phyloP scores from a whole-genome alignment of 2,113 vertebrate genomes.

The Phrynosoma platyrhinos region DNA sequence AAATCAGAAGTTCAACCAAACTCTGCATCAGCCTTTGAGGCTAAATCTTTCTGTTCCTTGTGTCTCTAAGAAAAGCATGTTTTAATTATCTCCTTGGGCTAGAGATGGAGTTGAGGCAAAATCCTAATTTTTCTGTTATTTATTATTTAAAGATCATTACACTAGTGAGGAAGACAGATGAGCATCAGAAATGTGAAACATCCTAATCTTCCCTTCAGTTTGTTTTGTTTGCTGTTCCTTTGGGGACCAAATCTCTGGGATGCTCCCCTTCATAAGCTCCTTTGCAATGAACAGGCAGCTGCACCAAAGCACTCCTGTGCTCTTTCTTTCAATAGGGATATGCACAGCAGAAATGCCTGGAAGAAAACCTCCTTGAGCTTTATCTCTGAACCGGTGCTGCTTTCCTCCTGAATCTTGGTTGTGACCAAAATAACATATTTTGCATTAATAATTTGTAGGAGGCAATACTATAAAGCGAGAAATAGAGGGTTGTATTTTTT shows the following conservation, averaged over 20 bases:
- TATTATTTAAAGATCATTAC: constrained; percentile 31
- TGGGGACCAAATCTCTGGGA: not conserved
- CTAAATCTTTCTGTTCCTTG: constrained; percentile 43
- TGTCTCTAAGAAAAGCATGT: constrained; percentile 29
- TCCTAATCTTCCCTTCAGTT: not conserved
- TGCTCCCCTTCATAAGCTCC: not conserved
- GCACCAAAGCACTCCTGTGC: not conserved
- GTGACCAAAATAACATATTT: no score
- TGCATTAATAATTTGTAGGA: no score
- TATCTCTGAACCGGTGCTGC: not conserved
- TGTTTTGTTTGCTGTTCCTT: constrained; percentile 6
- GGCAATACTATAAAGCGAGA: no score
- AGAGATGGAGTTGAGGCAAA: constrained; percentile 50
- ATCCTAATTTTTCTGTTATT: constrained; percentile 28
- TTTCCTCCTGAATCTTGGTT: no score
- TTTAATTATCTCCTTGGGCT: constrained; percentile 53
- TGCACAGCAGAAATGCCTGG: not conserved
- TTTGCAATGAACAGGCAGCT: not conserved
- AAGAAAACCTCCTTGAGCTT: not conserved
- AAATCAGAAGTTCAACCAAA: constrained; percentile 57
- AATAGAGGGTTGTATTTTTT: not conserved
- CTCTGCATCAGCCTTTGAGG: constrained; percentile 52
- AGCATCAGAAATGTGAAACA: constrained; percentile 10
- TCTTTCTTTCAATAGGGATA: not conserved
- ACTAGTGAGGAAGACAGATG: not conserved